Evolutionary conservation across 1,140 invertebrate genomes (phyloP).

Genomic region (Vanessa tameamea): DNA sequence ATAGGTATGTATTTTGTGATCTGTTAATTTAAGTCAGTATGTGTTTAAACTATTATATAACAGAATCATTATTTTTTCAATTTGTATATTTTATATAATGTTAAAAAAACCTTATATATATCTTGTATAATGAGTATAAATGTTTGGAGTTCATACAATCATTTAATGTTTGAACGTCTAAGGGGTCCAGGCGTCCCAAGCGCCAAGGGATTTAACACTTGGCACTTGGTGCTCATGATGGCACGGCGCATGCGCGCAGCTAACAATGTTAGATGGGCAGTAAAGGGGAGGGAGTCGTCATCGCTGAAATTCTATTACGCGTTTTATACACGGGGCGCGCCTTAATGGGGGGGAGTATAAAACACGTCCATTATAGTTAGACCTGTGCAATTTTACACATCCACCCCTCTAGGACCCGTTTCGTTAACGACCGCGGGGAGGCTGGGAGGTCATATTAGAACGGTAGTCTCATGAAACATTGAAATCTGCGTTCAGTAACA

Average conservation of each 20-base stretch:
- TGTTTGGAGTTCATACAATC: slow-evolving; percentile 11
- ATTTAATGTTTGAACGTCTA: slow-evolving; percentile 16
- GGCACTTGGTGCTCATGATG: slow-evolving; percentile 43
- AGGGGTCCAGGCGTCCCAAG: slow-evolving; percentile 34
- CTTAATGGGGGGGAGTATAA: slow-evolving; percentile 67
- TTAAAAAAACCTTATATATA: too few relatives aligned
- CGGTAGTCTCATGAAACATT: slow-evolving; percentile 60
- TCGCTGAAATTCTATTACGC: slow-evolving; percentile 76
- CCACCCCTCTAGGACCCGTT: slow-evolving; percentile 44
- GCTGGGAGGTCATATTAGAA: slow-evolving; percentile 41
- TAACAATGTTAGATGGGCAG: slow-evolving; percentile 76
- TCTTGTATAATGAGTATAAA: not conserved
- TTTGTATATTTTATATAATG: too few relatives aligned
- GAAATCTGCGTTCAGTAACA: slow-evolving; percentile 57
- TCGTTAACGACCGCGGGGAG: slow-evolving; percentile 43
- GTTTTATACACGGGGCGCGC: slow-evolving; percentile 70
- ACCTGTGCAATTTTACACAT: slow-evolving; percentile 54
- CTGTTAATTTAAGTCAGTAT: too few relatives aligned
- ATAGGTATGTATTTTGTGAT: too few relatives aligned
- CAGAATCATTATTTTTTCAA: too few relatives aligned
- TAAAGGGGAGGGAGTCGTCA: slow-evolving; percentile 57
- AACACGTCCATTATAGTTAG: slow-evolving; percentile 62
- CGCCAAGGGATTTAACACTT: slow-evolving; percentile 49
- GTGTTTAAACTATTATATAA: too few relatives aligned
- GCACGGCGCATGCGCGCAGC: slow-evolving; percentile 61